A percentile compares a stretch with the other conserved stretches of the same genome.
Evolutionary conservation across 2,797 vertebrate species (phyloP).

Genomic region (Coluber constrictor): DNA sequence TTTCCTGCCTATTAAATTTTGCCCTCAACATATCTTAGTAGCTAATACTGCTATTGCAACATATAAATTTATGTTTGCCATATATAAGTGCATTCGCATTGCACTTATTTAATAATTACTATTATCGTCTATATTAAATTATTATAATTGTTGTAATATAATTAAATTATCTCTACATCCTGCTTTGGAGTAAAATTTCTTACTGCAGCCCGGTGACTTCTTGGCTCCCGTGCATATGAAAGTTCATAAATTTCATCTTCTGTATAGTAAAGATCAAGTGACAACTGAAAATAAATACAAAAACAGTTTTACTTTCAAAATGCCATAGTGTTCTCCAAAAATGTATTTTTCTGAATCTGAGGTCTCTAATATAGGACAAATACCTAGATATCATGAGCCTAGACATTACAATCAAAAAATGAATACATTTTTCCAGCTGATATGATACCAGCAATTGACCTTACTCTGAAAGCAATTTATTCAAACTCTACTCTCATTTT

Average conservation of each 20-base stretch:
- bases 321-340: background rate
- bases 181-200: slow-evolving; percentile 47
- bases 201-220: slow-evolving; percentile 87
- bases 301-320: slow-evolving; percentile 32
- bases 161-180: background rate
- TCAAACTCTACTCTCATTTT: background rate
- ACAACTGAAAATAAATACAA: slow-evolving; percentile 77
- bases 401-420: slow-evolving; percentile 2
- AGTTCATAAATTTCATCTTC: slow-evolving; percentile 97
- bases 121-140: background rate
- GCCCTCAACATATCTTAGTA: background rate
- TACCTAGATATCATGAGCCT: background rate
- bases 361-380: background rate
- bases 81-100: background rate
- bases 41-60: background rate
- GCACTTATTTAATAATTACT: background rate
- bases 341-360: background rate
- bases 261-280: slow-evolving; percentile 93
- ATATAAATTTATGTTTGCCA: background rate
- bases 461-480: background rate
- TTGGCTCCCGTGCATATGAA: slow-evolving; percentile 91
- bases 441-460: background rate
- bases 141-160: background rate
- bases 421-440: background rate
- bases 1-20: background rate